These are phyloP conservation scores for Drosophila grimshawi DNA, from an alignment of 1,140 invertebrate species.

Conservation along the genomic window DNA sequence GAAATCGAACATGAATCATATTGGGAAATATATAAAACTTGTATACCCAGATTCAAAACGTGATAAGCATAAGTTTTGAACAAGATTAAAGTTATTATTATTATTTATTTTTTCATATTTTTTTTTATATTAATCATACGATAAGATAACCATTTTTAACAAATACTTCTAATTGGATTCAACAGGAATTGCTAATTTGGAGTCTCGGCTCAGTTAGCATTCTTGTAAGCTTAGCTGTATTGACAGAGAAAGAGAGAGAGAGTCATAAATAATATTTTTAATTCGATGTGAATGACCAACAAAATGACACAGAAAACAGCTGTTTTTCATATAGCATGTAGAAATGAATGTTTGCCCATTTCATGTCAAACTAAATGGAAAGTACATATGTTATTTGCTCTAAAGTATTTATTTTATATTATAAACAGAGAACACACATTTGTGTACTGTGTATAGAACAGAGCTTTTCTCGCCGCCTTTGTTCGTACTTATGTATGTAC, in stretches of 20 bases:
- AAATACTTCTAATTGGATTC: too few species aligned
- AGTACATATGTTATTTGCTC: constrained; percentile 7
- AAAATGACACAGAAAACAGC: constrained; percentile 20
- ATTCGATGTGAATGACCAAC: neutral
- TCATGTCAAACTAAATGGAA: constrained; percentile 25
- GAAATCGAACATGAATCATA: constrained; percentile 13
- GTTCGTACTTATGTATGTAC: neutral
- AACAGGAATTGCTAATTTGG: too few species aligned
- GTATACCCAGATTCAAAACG: neutral
- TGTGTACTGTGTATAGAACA: neutral
- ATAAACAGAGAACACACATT: constrained; percentile 4
- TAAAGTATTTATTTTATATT: constrained; percentile 13
- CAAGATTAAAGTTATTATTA: neutral
- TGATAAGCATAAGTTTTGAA: neutral
- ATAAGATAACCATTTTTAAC: too few species aligned
- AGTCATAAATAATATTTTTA: neutral
- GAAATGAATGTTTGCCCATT: neutral
- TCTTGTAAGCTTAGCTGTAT: too few species aligned
- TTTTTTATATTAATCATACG: too few species aligned
- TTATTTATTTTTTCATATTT: too few species aligned
- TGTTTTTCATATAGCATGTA: constrained; percentile 17
- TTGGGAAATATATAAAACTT: neutral
- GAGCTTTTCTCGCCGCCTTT: neutral
- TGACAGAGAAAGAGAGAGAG: neutral
- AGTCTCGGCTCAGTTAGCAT: too few species aligned